These are phyloP conservation scores for Sebastolobus alascanus DNA, from an alignment of 2,797 vertebrate genomes.

Conservation along the genomic window DNA sequence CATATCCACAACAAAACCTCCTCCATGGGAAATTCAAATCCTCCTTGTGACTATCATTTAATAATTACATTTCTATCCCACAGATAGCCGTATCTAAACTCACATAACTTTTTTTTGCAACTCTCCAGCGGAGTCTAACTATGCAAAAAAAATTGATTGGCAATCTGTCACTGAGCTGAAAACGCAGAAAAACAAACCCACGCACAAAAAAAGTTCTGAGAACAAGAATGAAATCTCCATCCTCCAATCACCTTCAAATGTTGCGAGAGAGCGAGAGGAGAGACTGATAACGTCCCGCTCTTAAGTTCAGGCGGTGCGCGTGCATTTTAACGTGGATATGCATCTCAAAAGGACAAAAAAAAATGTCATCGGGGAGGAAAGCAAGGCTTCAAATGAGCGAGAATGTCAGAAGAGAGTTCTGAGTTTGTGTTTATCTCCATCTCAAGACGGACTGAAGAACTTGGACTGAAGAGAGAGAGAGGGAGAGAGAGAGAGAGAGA, in stretches of 20 bases:
- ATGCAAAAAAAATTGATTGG: conserved; percentile 22
- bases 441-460: conserved; percentile 64
- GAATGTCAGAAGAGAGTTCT: conserved; percentile 67
- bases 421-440: conserved; percentile 62
- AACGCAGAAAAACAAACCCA: conserved; percentile 19
- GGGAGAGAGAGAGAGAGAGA: conserved; percentile 7
- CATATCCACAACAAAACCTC: neutral
- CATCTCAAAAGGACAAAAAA: conserved; percentile 53
- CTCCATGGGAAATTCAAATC: neutral
- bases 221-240: conserved; percentile 39
- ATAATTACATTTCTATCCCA: neutral
- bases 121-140: neutral
- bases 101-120: conserved; percentile 2
- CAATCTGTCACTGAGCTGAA: conserved; percentile 35
- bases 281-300: conserved; percentile 47
- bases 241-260: conserved; percentile 45
- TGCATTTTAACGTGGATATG: conserved; percentile 43
- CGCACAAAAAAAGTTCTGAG: conserved; percentile 17
- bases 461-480: conserved; percentile 35
- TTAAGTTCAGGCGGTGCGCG: conserved; percentile 24
- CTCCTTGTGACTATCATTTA: conserved; percentile 1
- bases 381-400: conserved; percentile 63
- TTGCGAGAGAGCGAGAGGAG: conserved; percentile 12
- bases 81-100: neutral
- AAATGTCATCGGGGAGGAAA: conserved; percentile 48